Conservation (phyloP, 2,888 invertebrate species). For the Congeria kusceri region DNA sequence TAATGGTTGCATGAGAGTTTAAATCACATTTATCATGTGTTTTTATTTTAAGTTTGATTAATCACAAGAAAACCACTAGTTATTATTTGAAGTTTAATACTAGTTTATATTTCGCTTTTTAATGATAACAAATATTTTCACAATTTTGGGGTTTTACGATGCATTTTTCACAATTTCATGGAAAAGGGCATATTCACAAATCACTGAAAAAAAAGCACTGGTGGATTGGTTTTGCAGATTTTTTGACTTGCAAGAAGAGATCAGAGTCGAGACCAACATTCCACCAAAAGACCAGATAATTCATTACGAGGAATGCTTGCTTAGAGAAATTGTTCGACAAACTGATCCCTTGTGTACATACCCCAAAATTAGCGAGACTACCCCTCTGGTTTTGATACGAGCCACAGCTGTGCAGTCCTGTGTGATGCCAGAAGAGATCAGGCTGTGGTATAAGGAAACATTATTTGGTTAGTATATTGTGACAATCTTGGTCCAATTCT, state of each 20-base stretch:
- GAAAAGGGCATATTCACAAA: too few species aligned
- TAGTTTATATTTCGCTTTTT: too few species aligned
- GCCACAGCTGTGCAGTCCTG: conserved; percentile 46
- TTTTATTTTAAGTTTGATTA: too few species aligned
- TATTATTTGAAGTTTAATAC: too few species aligned
- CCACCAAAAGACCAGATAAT: conserved; percentile 57
- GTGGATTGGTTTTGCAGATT: conserved; percentile 41
- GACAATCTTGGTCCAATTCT: too few species aligned
- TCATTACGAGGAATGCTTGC: conserved; percentile 59
- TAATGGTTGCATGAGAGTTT: too few species aligned
- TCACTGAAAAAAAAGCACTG: too few species aligned
- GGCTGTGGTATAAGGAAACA: conserved; percentile 48
- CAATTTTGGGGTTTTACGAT: too few species aligned
- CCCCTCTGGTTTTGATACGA: conserved; percentile 57
- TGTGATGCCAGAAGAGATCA: conserved; percentile 55
- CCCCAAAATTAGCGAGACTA: conserved; percentile 46
- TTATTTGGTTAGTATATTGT: conserved; percentile 27
- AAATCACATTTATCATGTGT: too few species aligned
- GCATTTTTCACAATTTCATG: too few species aligned
- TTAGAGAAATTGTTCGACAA: conserved; percentile 52
- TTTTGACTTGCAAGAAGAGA: conserved; percentile 50
- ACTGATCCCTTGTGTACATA: conserved; percentile 41
- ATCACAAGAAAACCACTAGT: too few species aligned
- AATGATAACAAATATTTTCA: too few species aligned
- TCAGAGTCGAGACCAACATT: conserved; percentile 56